Percentiles rank a stretch among this genome's conserved stretches.
Conservation (phyloP, 2,113 vertebrate species). For the Thryonomys swinderianus region DNA sequence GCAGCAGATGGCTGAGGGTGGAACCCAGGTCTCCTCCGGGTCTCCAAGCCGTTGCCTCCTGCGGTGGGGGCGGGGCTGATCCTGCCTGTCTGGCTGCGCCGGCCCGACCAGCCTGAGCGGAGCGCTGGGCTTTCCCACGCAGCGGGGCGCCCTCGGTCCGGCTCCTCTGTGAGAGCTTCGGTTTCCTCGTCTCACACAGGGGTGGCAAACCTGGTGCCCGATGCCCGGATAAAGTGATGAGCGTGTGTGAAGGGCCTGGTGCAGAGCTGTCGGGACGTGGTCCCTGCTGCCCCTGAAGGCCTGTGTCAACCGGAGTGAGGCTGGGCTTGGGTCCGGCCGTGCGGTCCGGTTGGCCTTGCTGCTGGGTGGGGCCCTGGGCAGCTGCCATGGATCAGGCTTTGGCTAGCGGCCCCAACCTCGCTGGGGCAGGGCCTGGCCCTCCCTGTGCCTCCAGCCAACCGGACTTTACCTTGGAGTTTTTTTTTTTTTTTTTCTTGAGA, state of each 20-base stretch:
- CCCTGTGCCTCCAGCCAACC: neutral
- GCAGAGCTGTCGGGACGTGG: neutral
- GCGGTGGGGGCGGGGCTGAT: rapidly evolving
- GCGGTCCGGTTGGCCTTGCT: neutral
- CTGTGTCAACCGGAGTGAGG: neutral
- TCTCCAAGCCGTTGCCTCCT: neutral
- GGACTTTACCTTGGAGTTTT: neutral
- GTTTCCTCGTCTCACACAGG: neutral
- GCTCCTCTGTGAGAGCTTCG: neutral
- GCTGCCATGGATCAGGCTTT: too few relatives aligned
- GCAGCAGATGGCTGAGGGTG: neutral
- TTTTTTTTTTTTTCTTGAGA: too few relatives aligned
- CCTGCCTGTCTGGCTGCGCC: neutral
- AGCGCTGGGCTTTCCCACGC: rapidly evolving
- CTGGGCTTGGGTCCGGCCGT: neutral
- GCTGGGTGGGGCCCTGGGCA: rapidly evolving
- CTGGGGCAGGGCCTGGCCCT: neutral
- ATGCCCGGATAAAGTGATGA: neutral
- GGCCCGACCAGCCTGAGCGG: neutral
- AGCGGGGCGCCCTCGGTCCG: rapidly evolving
- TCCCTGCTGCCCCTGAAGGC: neutral
- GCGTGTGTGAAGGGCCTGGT: neutral
- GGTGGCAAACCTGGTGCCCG: rapidly evolving
- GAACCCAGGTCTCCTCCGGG: too few relatives aligned
- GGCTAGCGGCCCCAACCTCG: neutral